Percentiles rank a stretch among this genome's conserved stretches.
These are phyloP conservation scores for Sebastes nivosus DNA, from an alignment of 2,797 vertebrate genomes.

Conservation along the genomic window DNA sequence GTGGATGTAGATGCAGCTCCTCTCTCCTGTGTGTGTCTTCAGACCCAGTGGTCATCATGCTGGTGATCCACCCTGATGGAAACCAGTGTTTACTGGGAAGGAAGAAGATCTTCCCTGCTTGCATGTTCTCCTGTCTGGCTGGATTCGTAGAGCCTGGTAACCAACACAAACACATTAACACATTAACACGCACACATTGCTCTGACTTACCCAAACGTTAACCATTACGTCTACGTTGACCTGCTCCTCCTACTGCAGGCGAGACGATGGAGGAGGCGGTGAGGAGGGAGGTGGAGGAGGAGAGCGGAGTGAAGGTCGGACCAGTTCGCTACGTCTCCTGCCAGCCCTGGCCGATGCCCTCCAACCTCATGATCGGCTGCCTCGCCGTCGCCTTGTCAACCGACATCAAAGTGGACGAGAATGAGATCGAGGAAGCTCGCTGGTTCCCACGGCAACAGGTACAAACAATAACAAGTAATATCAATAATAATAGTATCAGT, in stretches of 20 bases:
- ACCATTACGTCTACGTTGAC: background rate
- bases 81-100: slow-evolving; percentile 93
- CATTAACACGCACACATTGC: background rate
- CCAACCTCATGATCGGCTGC: slow-evolving; percentile 95
- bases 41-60: slow-evolving; percentile 99
- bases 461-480: background rate
- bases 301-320: slow-evolving; percentile 90
- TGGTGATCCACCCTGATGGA: slow-evolving; percentile 93
- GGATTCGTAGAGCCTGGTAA: slow-evolving; percentile 96
- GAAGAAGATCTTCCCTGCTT: slow-evolving; percentile 88
- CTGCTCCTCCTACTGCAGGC: slow-evolving; percentile 71
- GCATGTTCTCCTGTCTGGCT: slow-evolving; percentile 94
- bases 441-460: slow-evolving; percentile 96
- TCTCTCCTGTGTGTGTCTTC: slow-evolving; percentile 1
- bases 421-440: slow-evolving; percentile 93
- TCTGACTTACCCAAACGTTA: background rate
- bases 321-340: slow-evolving; percentile 90
- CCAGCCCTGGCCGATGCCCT: slow-evolving; percentile 98
- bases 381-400: slow-evolving; percentile 89
- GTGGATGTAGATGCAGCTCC: background rate
- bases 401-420: slow-evolving; percentile 90
- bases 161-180: background rate
- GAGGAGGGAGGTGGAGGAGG: slow-evolving; percentile 92
- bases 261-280: slow-evolving; percentile 93
- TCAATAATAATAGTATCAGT: background rate